Conservation (phyloP, 2,888 invertebrate genomes). For the Tenodera sinensis region DNA sequence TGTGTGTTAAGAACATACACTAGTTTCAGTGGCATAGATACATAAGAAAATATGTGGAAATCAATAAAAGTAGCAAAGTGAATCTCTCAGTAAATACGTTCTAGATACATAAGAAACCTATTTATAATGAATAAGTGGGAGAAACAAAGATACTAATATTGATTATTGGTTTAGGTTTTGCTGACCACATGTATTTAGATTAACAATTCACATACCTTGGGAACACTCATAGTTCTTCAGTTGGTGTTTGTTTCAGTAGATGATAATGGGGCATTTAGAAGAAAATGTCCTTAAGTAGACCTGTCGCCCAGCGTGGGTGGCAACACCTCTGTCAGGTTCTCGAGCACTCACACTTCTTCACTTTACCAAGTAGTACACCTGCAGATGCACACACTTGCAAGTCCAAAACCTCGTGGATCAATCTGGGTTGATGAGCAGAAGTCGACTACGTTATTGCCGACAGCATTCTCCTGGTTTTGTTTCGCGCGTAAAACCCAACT, state of each 20-base stretch:
- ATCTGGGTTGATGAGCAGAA: not conserved
- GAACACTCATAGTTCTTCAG: not conserved
- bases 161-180: too few species aligned
- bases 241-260: not conserved
- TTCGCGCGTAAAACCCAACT: not conserved
- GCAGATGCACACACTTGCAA: not conserved
- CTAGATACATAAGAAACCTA: too few species aligned
- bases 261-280: not conserved
- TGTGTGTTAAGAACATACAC: too few species aligned
- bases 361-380: not conserved
- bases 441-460: not conserved
- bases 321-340: too few species aligned
- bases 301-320: too few species aligned
- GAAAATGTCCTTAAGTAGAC: not conserved
- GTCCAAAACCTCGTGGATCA: not conserved
- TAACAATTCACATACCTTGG: not conserved
- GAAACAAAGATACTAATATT: too few species aligned
- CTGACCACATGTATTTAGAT: too few species aligned
- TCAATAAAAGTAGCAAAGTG: too few species aligned
- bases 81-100: too few species aligned
- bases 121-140: too few species aligned
- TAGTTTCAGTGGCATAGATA: too few species aligned
- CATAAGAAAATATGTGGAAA: too few species aligned
- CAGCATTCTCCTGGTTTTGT: slow-evolving; percentile 5
- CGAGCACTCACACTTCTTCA: not conserved